Conservation (phyloP, 2,888 invertebrate genomes). For the Oasisia sp. region DNA sequence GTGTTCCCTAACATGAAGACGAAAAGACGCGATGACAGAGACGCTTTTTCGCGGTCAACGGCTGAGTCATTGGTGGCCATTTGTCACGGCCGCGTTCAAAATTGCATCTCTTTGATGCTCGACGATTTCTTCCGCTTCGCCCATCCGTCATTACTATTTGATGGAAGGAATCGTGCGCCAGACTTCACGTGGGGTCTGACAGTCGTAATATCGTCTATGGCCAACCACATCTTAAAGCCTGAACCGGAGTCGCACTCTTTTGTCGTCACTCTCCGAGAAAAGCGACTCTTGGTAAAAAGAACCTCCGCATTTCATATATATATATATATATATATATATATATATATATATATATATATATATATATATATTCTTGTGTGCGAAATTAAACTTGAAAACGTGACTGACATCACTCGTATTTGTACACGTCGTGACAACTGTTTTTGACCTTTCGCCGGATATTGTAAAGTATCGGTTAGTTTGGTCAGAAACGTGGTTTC, state of each 20-base stretch:
- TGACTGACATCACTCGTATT: neutral
- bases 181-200: neutral
- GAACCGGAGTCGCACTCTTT: neutral
- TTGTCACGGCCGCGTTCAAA: slow-evolving; percentile 12
- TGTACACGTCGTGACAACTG: neutral
- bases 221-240: neutral
- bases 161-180: neutral
- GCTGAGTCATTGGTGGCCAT: neutral
- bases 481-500: neutral
- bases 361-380: neutral
- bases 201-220: neutral
- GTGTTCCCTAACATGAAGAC: neutral
- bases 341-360: no score
- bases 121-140: neutral
- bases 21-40: neutral
- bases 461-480: neutral
- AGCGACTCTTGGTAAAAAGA: neutral
- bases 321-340: no score
- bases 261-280: neutral
- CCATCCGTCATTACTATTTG: neutral
- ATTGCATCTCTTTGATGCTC: neutral
- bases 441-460: neutral
- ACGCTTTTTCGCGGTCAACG: neutral
- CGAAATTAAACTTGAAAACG: neutral
- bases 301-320: neutral